Evolutionary conservation across 2,888 invertebrate genomes (phyloP).

Genomic region (Timandra comae): DNA sequence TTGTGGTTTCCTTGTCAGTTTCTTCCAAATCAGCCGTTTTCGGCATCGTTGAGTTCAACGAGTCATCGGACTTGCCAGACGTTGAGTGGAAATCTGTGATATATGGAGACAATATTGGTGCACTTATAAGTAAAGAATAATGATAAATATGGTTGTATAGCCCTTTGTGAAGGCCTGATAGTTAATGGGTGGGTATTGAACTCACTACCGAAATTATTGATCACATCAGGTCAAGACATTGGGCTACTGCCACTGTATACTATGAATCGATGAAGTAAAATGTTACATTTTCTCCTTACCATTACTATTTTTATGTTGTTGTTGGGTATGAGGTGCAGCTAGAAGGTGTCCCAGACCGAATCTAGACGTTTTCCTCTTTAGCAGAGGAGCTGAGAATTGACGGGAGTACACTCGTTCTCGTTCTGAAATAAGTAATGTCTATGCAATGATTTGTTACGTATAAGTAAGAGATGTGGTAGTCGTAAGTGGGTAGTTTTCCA

Average conservation of each 20-base stretch:
- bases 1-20: slow-evolving; percentile 96
- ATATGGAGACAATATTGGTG: too few relatives aligned
- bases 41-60: slow-evolving; percentile 86
- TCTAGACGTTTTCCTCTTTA: slow-evolving; percentile 93
- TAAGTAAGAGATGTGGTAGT: too few relatives aligned
- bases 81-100: slow-evolving; percentile 82
- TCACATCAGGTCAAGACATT: too few relatives aligned
- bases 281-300: slow-evolving; percentile 30
- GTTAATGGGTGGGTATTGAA: too few relatives aligned
- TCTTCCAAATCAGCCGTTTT: slow-evolving; percentile 95
- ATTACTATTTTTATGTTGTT: slow-evolving; percentile 21
- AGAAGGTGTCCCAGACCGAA: slow-evolving; percentile 92
- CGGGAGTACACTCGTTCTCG: slow-evolving; percentile 92
- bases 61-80: slow-evolving; percentile 84
- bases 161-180: too few relatives aligned
- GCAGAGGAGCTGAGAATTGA: slow-evolving; percentile 96
- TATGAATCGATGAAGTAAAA: too few relatives aligned
- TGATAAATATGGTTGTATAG: too few relatives aligned
- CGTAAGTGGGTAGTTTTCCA: too few relatives aligned
- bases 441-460: too few relatives aligned
- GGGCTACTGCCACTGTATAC: too few relatives aligned
- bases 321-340: slow-evolving; percentile 45
- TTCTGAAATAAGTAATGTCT: slow-evolving; percentile 73
- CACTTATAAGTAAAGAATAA: too few relatives aligned
- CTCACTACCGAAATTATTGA: too few relatives aligned